Percentiles rank a stretch among this genome's conserved stretches.
Conservation (phyloP, 2,797 vertebrate species). For the Carapus acus region DNA sequence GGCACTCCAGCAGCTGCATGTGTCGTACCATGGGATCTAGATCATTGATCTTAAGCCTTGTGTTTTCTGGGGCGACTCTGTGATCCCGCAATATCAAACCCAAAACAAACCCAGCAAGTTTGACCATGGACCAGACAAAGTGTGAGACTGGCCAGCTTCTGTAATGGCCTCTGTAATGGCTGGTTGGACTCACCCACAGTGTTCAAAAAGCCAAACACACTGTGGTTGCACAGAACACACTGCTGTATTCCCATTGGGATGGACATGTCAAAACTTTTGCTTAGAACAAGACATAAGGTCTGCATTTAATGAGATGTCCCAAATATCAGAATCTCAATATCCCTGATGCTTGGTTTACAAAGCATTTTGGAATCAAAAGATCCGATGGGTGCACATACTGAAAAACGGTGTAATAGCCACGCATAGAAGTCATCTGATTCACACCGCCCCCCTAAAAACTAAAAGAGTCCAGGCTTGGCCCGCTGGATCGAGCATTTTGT, state of each 20-base stretch:
- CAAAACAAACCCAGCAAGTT: constrained; percentile 28
- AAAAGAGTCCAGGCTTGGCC: too few relatives aligned
- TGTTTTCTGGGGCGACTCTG: constrained; percentile 12
- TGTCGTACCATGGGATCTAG: constrained; percentile 19
- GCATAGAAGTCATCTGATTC: neutral
- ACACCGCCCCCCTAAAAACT: neutral
- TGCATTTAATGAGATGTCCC: neutral
- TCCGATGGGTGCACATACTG: constrained; percentile 4
- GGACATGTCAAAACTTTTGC: constrained; percentile 7
- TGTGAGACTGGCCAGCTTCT: constrained; percentile 5
- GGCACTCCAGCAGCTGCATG: constrained; percentile 12
- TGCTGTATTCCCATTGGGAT: constrained; percentile 10
- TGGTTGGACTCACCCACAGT: constrained; percentile 10
- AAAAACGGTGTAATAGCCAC: neutral
- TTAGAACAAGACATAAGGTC: neutral
- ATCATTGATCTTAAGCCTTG: constrained; percentile 24
- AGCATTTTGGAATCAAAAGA: constrained; percentile 11
- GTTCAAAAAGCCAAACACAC: constrained; percentile 36
- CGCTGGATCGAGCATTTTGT: too few relatives aligned
- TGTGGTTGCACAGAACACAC: neutral
- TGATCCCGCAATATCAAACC: constrained; percentile 13
- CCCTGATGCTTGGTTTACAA: constrained; percentile 5
- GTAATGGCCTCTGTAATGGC: constrained; percentile 30
- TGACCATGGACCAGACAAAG: constrained; percentile 20
- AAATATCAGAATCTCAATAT: constrained; percentile 4